Evolutionary conservation across 2,797 vertebrate species (phyloP).

Genomic region (Argyrosomus regius): DNA sequence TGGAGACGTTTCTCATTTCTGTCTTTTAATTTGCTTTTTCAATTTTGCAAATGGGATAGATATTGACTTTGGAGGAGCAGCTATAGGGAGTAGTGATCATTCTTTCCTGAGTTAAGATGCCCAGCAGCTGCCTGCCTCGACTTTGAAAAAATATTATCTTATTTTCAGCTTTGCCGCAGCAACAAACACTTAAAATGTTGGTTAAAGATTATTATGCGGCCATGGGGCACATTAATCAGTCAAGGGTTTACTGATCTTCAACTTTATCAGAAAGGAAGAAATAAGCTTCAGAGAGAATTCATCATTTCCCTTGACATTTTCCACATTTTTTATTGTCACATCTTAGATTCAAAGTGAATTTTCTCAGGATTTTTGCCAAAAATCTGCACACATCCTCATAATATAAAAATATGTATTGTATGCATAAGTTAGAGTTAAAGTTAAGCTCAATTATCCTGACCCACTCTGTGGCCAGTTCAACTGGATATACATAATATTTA

Average conservation of each 20-base stretch:
- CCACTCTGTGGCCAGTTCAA: not conserved
- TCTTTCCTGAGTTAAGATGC: conserved; percentile 51
- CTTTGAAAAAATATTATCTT: conserved; percentile 33
- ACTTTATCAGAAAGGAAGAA: conserved; percentile 4
- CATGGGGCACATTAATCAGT: conserved; percentile 25
- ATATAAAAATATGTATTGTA: not conserved
- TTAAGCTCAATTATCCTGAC: not conserved
- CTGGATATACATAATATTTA: not conserved
- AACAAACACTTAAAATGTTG: conserved; percentile 22
- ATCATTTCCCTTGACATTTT: conserved; percentile 3
- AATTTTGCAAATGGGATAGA: conserved; percentile 71
- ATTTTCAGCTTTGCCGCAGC: conserved; percentile 33
- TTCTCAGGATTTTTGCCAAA: not conserved
- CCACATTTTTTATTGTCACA: not conserved
- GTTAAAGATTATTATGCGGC: conserved; percentile 24
- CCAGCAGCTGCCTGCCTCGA: conserved; percentile 41
- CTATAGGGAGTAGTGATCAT: conserved; percentile 45
- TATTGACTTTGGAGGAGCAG: conserved; percentile 64
- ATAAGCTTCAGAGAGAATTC: conserved; percentile 1
- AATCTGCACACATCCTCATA: not conserved
- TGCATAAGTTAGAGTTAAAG: not conserved
- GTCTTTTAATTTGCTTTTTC: conserved; percentile 74
- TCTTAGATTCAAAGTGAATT: not conserved
- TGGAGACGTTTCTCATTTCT: conserved; percentile 58
- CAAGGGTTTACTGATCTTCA: conserved; percentile 20